A percentile compares a stretch with the other conserved stretches of the same genome.
Conservation (phyloP, 2,888 invertebrate species). For the Sylvicola cinctus region DNA sequence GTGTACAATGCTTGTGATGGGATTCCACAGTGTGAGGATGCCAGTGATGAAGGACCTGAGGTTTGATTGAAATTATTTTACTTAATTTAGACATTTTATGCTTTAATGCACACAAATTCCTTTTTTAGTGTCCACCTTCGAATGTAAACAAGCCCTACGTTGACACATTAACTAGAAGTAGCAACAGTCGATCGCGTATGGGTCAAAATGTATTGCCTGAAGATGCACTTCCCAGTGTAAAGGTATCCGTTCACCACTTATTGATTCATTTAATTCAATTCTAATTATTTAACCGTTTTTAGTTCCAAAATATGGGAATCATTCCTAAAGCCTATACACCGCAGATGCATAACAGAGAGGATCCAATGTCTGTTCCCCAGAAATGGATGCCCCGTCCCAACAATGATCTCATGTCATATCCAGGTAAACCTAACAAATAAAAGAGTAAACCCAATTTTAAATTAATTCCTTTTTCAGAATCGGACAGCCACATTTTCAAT, state of each 20-base stretch:
- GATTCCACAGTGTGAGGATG: conserved; percentile 78
- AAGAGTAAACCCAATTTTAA: too few relatives aligned
- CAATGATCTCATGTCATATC: conserved; percentile 1
- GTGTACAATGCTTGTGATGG: conserved; percentile 91
- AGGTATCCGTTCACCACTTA: too few relatives aligned
- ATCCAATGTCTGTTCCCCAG: conserved; percentile 15
- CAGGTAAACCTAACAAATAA: too few relatives aligned
- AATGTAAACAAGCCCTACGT: too few relatives aligned
- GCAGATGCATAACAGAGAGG: conserved; percentile 17
- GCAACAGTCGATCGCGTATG: too few relatives aligned
- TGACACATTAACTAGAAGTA: not conserved
- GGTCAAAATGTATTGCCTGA: too few relatives aligned
- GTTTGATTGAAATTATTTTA: conserved; percentile 18
- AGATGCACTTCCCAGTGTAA: too few relatives aligned
- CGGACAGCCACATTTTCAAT: conserved; percentile 45
- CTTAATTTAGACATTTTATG: not conserved
- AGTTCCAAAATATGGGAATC: too few relatives aligned
- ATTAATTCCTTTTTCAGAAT: conserved; percentile 15
- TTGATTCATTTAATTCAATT: too few relatives aligned
- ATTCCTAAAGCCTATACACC: too few relatives aligned
- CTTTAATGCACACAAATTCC: conserved; percentile 9
- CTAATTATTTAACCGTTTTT: too few relatives aligned
- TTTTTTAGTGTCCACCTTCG: too few relatives aligned
- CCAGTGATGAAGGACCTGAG: conserved; percentile 77
- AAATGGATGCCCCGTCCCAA: conserved; percentile 14